Percentiles rank a stretch among this genome's conserved stretches.
phyloP scores from a whole-genome alignment of 2,888 invertebrate genomes.

The Clepsis dumicolana region DNA sequence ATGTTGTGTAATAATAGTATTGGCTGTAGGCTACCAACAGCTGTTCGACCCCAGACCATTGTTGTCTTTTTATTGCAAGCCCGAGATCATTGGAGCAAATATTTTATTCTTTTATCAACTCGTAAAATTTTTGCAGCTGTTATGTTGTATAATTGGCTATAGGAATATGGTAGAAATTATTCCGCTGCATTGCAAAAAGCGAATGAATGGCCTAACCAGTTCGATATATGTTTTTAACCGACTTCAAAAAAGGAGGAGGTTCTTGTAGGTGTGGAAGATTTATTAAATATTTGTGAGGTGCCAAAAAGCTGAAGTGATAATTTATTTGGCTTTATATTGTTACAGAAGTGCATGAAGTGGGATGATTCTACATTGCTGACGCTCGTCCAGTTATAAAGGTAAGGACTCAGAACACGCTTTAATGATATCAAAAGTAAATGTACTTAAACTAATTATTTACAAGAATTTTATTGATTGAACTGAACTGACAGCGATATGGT shows the following conservation, averaged over 20 bases:
- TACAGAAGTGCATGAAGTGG: constrained; percentile 80
- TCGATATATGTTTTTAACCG: constrained; percentile 9
- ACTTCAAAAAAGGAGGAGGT: too few species aligned
- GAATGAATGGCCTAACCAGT: constrained; percentile 7
- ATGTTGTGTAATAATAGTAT: constrained; percentile 65
- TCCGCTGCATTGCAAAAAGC: constrained; percentile 14
- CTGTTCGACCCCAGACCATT: constrained; percentile 67
- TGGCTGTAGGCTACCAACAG: constrained; percentile 59
- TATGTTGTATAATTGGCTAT: constrained; percentile 28
- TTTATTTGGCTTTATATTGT: constrained; percentile 58
- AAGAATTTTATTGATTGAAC: neutral
- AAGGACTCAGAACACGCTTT: constrained; percentile 47
- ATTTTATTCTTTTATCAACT: constrained; percentile 47
- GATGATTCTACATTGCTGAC: constrained; percentile 70
- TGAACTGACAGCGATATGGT: neutral
- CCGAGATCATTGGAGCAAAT: constrained; percentile 51
- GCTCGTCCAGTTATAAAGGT: constrained; percentile 66
- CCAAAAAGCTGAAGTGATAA: constrained; percentile 33
- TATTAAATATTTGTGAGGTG: neutral
- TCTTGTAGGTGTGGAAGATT: neutral
- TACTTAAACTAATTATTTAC: too few species aligned
- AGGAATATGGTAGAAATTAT: constrained; percentile 22
- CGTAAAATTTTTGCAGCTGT: constrained; percentile 39
- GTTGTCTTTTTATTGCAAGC: constrained; percentile 59
- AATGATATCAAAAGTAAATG: neutral